These are phyloP conservation scores for human (Homo sapiens) DNA, from an alignment of 2,113 vertebrate genomes.

Conservation along the genomic window GRCh38 chrX:2655501-2656000, in stretches of 20 bases:
- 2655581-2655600: neutral
- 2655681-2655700: neutral
- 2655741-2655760: neutral
- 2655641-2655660: neutral
- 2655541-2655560: neutral
- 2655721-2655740: neutral
- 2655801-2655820: too few relatives aligned
- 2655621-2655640: neutral
- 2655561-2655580: neutral
- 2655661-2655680: neutral
- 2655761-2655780: too few relatives aligned
- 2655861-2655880: too few relatives aligned
- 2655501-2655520: neutral
- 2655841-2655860: neutral
- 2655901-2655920: neutral
- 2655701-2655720: neutral
- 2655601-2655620: accelerated
- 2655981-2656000: neutral
- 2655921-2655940: neutral
- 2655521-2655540: neutral
- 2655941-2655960: neutral
- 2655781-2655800: neutral
- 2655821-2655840: neutral
- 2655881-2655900: neutral
- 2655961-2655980: neutral